Evolutionary conservation across 1,140 invertebrate genomes (phyloP).

Genomic region (Rhopalosiphum padi): DNA sequence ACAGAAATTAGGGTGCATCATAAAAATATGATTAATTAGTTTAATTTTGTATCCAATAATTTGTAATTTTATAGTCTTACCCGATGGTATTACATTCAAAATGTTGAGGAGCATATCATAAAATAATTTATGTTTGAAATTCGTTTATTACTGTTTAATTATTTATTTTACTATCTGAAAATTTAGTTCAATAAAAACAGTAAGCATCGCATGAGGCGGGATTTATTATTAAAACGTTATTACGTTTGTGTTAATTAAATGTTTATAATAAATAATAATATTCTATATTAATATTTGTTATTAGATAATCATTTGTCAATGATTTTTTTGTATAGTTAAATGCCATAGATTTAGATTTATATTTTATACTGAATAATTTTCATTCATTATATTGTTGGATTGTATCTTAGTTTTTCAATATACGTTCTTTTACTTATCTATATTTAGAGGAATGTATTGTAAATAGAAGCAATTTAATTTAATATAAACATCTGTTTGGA

Average conservation of each 20-base stretch:
- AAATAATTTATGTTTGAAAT: too few relatives aligned
- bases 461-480: neutral
- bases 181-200: too few relatives aligned
- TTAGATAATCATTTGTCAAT: neutral
- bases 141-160: too few relatives aligned
- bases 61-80: neutral
- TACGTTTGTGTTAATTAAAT: neutral
- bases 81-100: neutral
- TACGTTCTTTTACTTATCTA: neutral
- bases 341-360: neutral
- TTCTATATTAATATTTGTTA: neutral
- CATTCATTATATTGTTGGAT: neutral
- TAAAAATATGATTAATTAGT: neutral
- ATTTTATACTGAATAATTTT: neutral
- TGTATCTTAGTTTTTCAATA: neutral
- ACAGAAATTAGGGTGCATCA: neutral
- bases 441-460: neutral
- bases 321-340: too few relatives aligned
- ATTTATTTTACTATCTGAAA: too few relatives aligned
- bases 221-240: neutral
- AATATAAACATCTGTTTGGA: neutral
- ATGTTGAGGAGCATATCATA: neutral
- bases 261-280: neutral
- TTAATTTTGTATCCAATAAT: neutral
- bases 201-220: too few relatives aligned